Base-by-base conservation (phyloP, 2,888 invertebrate species). In the Halictus quadricinctus region DNA sequence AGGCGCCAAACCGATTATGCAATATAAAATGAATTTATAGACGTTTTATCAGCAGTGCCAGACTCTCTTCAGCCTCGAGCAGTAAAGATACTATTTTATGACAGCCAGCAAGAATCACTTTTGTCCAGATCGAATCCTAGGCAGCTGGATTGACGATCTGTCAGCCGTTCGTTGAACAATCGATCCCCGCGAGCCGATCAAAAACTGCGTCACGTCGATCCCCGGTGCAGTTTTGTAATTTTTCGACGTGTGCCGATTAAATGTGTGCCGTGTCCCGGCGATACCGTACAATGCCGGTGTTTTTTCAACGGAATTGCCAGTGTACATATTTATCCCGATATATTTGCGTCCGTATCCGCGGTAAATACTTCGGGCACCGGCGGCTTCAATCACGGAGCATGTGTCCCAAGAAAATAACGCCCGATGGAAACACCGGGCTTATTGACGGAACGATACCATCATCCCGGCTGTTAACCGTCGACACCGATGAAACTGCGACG, bases 171-270 rank as follows among this genome's bases (percentile, higher is more conserved):
- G 58, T 58, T 5, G 58, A 12, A 43, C 70, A 13, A 70, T 70
- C 43, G 70, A 70, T 70, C 70, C n/a, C 70, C 13, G 21, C n/a
- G 5, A 5, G 12, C 13, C 70, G 70, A 43, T 70, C 70, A 43
- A 43, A 70, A 43, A 70, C 13, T 70, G 41, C 70, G 70, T 70
- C 70, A 70, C 70, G 70, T 70, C 70, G 70, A 43, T 43, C n/a
- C 41, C 41, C n/a, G 1, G 43, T 3, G 64, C n/a, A 12, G 70
- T 70, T 70, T 70, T 43, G 70, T 70, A 70, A 70, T 70, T 43
- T 69, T 70, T 70, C 70, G 70, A 70, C 43, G 69, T 41, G 18
- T 41, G 18, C 69, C 69, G 69, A 69, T 70, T 70, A 70, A n/a
- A 70, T 43, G 13, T 43, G 70, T n/a, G 2, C n/a, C 43, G 43